Percentiles rank a stretch among this genome's conserved stretches.
phyloP scores from a whole-genome alignment of 2,797 vertebrate genomes.

The Triplophysa bombifrons region DNA sequence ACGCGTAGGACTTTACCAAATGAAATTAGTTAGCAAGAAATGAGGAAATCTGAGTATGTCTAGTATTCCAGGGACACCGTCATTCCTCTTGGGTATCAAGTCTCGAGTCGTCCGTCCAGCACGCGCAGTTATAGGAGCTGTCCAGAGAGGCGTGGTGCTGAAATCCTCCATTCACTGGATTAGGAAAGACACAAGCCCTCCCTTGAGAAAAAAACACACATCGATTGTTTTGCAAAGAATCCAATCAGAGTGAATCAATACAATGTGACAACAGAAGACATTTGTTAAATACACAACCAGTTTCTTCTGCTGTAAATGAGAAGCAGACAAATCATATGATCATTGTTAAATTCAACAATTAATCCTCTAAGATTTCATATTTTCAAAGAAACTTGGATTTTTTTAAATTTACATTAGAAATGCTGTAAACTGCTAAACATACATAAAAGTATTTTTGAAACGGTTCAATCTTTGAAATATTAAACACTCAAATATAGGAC shows the following conservation, averaged over 20 bases:
- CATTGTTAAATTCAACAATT: no score
- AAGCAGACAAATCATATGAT: neutral
- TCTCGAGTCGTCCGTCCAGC: neutral
- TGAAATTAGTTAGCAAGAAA: neutral
- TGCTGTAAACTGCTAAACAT: no score
- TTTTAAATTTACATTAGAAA: no score
- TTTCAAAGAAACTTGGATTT: no score
- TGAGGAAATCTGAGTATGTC: neutral
- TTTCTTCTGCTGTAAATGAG: neutral
- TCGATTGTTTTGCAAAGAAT: neutral
- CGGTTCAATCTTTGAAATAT: no score
- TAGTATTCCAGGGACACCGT: neutral
- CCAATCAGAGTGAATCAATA: neutral
- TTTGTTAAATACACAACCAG: neutral
- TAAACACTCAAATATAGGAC: no score
- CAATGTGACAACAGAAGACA: neutral
- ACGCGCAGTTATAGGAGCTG: slow-evolving; percentile 58
- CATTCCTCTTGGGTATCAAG: neutral
- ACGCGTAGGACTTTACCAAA: neutral
- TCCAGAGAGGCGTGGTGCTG: slow-evolving; percentile 70
- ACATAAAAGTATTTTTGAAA: no score
- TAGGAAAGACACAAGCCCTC: neutral
- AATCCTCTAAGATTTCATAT: no score
- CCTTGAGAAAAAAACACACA: neutral
- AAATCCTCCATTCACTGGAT: slow-evolving; percentile 46